Base-by-base conservation (phyloP, 2,113 vertebrate species). In the Raphicerus campestris region DNA sequence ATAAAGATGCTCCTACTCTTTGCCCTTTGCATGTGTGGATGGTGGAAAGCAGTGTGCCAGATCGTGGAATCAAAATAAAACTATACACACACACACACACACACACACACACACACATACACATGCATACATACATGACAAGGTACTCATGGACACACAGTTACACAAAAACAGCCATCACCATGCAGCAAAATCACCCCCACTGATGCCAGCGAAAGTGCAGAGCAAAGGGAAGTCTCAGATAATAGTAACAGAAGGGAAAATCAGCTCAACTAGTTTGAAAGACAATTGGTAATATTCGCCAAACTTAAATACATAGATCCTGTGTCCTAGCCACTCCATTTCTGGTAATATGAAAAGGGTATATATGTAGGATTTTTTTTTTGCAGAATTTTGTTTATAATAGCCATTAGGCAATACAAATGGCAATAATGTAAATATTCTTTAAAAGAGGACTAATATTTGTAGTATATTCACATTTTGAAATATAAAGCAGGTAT, bases 371-470 rank as follows among this genome's bases (percentile, higher is more conserved):
- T 1, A 66, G 51, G 17, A 24, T 55, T 88, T 42, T 85, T 42
- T 85, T 93, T 63, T 30, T 90, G 82, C 17, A 85, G n/a, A 94
- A 87, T 85, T 95, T 87, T 87, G 35, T 83, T 87, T 77, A 6
- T 51, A 63, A 83, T 70, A 63, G 58, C 63, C 26, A 73, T 24
- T 73, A 73, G 66, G 66, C 45, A 89, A 49, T 82, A 92, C 35
- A 73, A 39, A 90, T 30, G 60, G 8, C 9, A 75, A 78, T 60
- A 42, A 84, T 26, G n/a, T 32, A 73, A 93, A 80, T 39, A 10
- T 35, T 58, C 32, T 63, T 60, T 39, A 45, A 35, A 82, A 92
- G n/a, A 80, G 5, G 51, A 70, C 11, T 32, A 13, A 89, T 58
- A 51, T 66, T 60, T 82, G 86, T 0, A 81, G 32, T 14, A 51